A percentile compares a stretch with the other conserved stretches of the same genome.
phyloP scores from a whole-genome alignment of 2,113 vertebrate genomes.

The Oriolus oriolus region DNA sequence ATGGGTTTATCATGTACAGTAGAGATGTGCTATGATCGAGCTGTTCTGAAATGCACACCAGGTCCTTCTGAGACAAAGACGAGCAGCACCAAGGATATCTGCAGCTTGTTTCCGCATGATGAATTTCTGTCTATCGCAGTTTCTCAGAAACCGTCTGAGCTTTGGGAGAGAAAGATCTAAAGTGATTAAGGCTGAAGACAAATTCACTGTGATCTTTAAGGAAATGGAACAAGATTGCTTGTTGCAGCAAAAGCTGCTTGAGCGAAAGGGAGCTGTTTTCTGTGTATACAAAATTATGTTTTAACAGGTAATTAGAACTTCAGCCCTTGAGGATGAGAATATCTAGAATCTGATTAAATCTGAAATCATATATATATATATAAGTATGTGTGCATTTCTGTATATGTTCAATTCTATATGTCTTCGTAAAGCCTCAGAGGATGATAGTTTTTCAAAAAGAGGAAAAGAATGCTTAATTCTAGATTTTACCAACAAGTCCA shows the following conservation, averaged over 20 bases:
- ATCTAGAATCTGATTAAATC: not conserved
- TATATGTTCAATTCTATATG: not conserved
- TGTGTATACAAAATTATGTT: not conserved
- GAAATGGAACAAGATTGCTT: not conserved
- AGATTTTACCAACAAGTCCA: not conserved
- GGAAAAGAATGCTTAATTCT: not conserved
- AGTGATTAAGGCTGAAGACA: not conserved
- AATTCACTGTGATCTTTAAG: not conserved
- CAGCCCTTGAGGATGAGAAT: not conserved
- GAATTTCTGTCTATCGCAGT: not conserved
- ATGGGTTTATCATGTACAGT: not conserved
- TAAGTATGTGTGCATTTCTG: not conserved
- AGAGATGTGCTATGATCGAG: not conserved
- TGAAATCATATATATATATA: not conserved
- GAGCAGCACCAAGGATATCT: not conserved
- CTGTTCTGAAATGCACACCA: not conserved
- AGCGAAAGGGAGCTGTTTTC: not conserved
- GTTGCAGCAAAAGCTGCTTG: not conserved
- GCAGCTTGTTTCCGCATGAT: not conserved
- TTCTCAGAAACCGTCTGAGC: not conserved
- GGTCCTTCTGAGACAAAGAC: not conserved
- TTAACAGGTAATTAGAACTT: not conserved
- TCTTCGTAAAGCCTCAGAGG: not conserved
- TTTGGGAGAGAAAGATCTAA: not conserved
- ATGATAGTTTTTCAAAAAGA: not conserved